A percentile compares a stretch with the other conserved stretches of the same genome.
Evolutionary conservation across 1,140 invertebrate species (phyloP).

Genomic region (Bombyx mori): DNA sequence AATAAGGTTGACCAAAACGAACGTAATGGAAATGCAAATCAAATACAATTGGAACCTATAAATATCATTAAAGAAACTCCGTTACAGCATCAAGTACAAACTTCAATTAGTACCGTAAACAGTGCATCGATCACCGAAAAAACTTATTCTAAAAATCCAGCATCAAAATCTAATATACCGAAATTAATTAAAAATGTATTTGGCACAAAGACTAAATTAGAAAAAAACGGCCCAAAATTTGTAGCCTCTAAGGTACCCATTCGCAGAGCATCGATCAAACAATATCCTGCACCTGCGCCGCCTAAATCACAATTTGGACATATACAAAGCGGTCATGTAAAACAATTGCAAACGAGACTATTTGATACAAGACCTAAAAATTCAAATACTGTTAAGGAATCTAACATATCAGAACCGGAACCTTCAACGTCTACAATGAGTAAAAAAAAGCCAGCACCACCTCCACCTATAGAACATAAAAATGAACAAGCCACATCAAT

Average conservation of each 20-base stretch:
- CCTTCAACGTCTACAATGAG: conserved; percentile 37
- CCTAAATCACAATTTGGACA: conserved; percentile 60
- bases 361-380: conserved; percentile 58
- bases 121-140: neutral
- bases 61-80: no score
- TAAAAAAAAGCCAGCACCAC: conserved; percentile 55
- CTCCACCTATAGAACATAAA: conserved; percentile 25
- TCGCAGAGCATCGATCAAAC: conserved; percentile 48
- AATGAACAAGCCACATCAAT: conserved; percentile 16
- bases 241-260: conserved; percentile 55
- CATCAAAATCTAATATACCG: conserved; percentile 47
- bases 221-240: conserved; percentile 45
- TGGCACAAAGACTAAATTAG: conserved; percentile 38
- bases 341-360: conserved; percentile 70
- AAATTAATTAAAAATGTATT: conserved; percentile 42
- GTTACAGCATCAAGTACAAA: no score
- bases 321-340: conserved; percentile 68
- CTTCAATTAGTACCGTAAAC: neutral
- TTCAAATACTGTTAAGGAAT: conserved; percentile 12
- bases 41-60: no score
- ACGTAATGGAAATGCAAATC: no score
- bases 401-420: conserved; percentile 20
- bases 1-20: no score
- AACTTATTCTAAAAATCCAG: conserved; percentile 16
- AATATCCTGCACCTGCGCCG: conserved; percentile 48